Evolutionary conservation across 2,888 invertebrate species (phyloP).

Genomic region (Epinotia brunnichana): DNA sequence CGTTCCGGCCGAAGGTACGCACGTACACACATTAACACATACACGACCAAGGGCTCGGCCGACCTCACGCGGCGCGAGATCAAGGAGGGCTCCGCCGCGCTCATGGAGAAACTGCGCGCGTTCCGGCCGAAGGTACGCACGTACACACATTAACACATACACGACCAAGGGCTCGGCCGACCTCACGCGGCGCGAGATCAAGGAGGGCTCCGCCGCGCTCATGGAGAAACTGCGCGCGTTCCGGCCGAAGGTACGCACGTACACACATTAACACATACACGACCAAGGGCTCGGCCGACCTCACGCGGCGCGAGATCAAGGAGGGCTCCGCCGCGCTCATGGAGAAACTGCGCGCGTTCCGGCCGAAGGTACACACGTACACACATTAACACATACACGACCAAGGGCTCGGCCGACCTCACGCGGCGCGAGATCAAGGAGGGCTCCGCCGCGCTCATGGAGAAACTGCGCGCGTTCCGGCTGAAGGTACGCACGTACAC

Average conservation of each 20-base stretch:
- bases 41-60: slow-evolving; percentile 97
- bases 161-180: slow-evolving; percentile 98
- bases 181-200: slow-evolving; percentile 95
- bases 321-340: slow-evolving; percentile 94
- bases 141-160: too few relatives aligned
- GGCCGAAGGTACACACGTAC: slow-evolving; percentile 86
- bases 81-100: slow-evolving; percentile 94
- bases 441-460: slow-evolving; percentile 93
- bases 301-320: slow-evolving; percentile 96
- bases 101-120: slow-evolving; percentile 94
- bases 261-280: too few relatives aligned
- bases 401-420: slow-evolving; percentile 97
- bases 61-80: slow-evolving; percentile 97
- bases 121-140: slow-evolving; percentile 90
- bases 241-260: slow-evolving; percentile 88
- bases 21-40: background rate
- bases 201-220: slow-evolving; percentile 94
- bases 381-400: too few relatives aligned
- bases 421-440: slow-evolving; percentile 97
- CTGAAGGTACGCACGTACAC: slow-evolving; percentile 85
- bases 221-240: slow-evolving; percentile 95
- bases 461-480: slow-evolving; percentile 95
- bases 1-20: slow-evolving; percentile 92
- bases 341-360: slow-evolving; percentile 95
- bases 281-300: slow-evolving; percentile 97